A percentile compares a stretch with the other conserved stretches of the same genome.
Conservation (phyloP, 2,888 invertebrate species). For the Dolichomitus sp. region DNA sequence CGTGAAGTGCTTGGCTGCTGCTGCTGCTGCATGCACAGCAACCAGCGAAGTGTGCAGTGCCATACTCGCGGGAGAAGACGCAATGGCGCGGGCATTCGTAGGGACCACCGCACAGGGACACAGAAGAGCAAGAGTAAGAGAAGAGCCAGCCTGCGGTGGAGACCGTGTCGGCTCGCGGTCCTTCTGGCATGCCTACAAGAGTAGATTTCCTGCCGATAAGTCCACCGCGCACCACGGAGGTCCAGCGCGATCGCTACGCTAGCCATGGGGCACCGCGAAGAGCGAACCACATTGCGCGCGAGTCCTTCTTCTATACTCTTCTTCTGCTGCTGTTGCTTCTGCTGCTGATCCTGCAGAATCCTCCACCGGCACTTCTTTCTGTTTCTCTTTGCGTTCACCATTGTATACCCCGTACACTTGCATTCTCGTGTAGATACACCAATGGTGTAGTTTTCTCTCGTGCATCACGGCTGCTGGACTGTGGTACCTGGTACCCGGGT, state of each 20-base stretch:
- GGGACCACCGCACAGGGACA: conserved; percentile 61
- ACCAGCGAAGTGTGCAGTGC: conserved; percentile 44
- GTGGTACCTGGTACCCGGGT: conserved; percentile 76
- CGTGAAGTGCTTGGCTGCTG: conserved; percentile 3
- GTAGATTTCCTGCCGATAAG: conserved; percentile 84
- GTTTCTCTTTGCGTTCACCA: conserved; percentile 48
- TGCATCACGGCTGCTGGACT: conserved; percentile 69
- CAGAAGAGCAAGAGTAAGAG: conserved; percentile 62
- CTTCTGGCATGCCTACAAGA: conserved; percentile 82
- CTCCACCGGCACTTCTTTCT: conserved; percentile 47
- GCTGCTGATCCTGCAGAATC: conserved; percentile 30
- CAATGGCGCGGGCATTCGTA: conserved; percentile 51
- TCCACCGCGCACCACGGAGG: conserved; percentile 82
- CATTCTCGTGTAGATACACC: conserved; percentile 64
- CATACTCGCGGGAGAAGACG: conserved; percentile 57
- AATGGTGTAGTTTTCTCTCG: conserved; percentile 40
- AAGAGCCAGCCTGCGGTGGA: conserved; percentile 57
- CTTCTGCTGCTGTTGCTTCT: conserved; percentile 7
- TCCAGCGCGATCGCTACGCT: conserved; percentile 74
- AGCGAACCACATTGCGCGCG: conserved; percentile 64
- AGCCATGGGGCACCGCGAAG: conserved; percentile 63
- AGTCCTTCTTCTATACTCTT: conserved; percentile 47
- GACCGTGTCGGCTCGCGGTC: conserved; percentile 71
- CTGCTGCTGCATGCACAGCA: conserved; percentile 38
- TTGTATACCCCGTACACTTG: conserved; percentile 57